Conservation (phyloP, 2,888 invertebrate species). For the Cryptosula pallasiana region DNA sequence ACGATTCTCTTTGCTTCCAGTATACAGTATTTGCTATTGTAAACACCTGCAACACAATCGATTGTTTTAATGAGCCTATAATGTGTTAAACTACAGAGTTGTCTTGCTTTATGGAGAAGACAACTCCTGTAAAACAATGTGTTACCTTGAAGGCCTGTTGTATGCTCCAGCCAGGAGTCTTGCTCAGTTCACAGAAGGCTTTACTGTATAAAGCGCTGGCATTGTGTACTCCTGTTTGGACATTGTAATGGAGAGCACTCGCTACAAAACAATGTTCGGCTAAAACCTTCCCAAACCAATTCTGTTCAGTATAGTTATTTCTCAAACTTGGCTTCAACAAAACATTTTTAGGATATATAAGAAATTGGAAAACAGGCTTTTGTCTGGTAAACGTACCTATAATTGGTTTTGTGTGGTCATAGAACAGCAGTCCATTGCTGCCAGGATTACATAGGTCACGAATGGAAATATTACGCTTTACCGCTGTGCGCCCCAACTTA, state of each 20-base stretch:
- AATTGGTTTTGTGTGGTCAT: not conserved
- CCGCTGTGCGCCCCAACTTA: not conserved
- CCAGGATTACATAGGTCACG: constrained; percentile 16
- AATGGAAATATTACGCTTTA: not conserved
- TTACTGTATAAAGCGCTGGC: constrained; percentile 19
- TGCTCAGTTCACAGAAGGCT: constrained; percentile 12
- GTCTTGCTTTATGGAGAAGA: no score
- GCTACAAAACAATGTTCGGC: not conserved
- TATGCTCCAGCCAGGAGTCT: constrained; percentile 6
- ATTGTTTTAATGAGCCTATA: no score
- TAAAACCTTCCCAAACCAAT: no score
- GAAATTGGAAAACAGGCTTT: no score
- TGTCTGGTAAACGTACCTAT: not conserved
- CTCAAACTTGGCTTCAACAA: no score
- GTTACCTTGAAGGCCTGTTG: constrained; percentile 21
- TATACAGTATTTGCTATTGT: not conserved
- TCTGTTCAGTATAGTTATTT: no score
- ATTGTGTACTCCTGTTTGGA: not conserved
- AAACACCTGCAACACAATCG: not conserved
- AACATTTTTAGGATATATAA: no score
- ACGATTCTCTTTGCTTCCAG: constrained; percentile 10
- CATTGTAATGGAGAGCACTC: constrained; percentile 5
- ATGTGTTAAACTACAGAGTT: no score
- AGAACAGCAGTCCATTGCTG: not conserved
- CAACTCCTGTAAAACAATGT: no score